Base-by-base conservation (phyloP, 2,888 invertebrate species). In the Thymelicus acteon region DNA sequence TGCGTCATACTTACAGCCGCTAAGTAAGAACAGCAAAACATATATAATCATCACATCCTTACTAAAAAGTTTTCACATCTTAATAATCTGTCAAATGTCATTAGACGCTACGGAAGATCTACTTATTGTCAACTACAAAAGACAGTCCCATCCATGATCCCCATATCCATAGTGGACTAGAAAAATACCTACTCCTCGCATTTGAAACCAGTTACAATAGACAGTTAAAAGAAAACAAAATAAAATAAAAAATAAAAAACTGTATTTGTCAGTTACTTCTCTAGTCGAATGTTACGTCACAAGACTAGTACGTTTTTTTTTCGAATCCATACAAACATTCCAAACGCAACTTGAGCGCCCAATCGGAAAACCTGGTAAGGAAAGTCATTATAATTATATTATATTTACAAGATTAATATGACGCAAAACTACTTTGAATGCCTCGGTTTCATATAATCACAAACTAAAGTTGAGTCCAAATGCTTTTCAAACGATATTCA, bases 241-340 rank as follows among this genome's bases (percentile, higher is more conserved):
- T 12, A 57, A 44, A 65, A 15, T 57, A 65, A 40, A 40, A 40
- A 57, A 65, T 57, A 57, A 57, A 66, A 66, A 66, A 66, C 57
- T 66, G 37, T 66, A 66, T 66, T 66, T 58, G 58, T 66, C 66
- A 66, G 58, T 58, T 47, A 31, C 8, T 48, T 54, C 48, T 66
- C 58, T 66, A 66, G 66, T 66, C 66, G 66, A 66, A 66, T 54
- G 58, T 66, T 66, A 66, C 58, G 66, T 66, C 66, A 65, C 57
- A 66, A 66, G 66, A 66, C 66, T 66, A 66, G 64, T 52, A 54
- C 40, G 52, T 37, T 66, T 66, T 54, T 63, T 54, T 64, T 57
- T 65, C 57, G 15, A 58, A 58, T 58, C 58, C 66, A 64, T 40
- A 58, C 66, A 58, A 66, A 66, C 58, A 48, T 48, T 66, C 47